These are phyloP conservation scores for Condylura cristata DNA, from an alignment of 2,113 vertebrate species.

Conservation along the genomic window DNA sequence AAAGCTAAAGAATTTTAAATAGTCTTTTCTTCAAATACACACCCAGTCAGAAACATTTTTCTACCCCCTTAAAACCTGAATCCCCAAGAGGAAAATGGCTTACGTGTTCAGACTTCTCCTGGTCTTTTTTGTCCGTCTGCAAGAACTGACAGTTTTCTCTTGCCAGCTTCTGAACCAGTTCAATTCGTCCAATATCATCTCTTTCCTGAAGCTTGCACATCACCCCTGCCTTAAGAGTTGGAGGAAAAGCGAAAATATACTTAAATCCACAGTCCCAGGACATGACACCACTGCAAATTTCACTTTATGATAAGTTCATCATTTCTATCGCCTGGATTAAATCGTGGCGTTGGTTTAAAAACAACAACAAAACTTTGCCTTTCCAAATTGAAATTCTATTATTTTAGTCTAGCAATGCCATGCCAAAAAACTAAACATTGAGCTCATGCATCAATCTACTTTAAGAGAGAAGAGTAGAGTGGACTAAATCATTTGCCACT, in stretches of 20 bases:
- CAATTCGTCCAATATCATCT: slow-evolving; percentile 93
- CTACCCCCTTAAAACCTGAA: slow-evolving; percentile 59
- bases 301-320: slow-evolving; percentile 80
- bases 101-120: slow-evolving; percentile 90
- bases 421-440: slow-evolving; percentile 47
- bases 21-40: slow-evolving; percentile 61
- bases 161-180: slow-evolving; percentile 94
- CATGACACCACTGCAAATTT: slow-evolving; percentile 84
- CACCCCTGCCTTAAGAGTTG: slow-evolving; percentile 92
- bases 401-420: slow-evolving; percentile 50
- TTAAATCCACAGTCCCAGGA: slow-evolving; percentile 97
- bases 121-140: slow-evolving; percentile 89
- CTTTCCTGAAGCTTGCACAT: slow-evolving; percentile 92
- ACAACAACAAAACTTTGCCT: not conserved
- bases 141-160: slow-evolving; percentile 93
- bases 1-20: slow-evolving; percentile 66
- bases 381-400: slow-evolving; percentile 37
- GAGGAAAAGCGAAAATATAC: slow-evolving; percentile 94
- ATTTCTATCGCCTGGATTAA: slow-evolving; percentile 49
- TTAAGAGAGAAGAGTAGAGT: slow-evolving; percentile 76
- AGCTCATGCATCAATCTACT: slow-evolving; percentile 66
- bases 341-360: slow-evolving; percentile 58
- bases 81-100: slow-evolving; percentile 81
- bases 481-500: slow-evolving; percentile 81
- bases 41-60: slow-evolving; percentile 35